Conservation (phyloP, 2,888 invertebrate genomes). For the Ophion costatus region DNA sequence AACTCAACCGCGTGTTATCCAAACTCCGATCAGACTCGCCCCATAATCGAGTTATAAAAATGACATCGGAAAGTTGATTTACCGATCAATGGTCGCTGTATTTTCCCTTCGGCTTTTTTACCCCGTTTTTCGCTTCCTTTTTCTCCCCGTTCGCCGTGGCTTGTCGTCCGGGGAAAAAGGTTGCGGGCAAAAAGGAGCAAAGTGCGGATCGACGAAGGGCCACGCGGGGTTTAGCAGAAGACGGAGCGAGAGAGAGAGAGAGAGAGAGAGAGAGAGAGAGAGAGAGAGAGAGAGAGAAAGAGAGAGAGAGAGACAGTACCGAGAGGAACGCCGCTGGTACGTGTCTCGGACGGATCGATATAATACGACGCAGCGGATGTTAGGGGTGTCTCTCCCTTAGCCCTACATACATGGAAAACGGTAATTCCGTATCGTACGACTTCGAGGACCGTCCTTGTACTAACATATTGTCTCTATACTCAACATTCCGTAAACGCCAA, state of each 20-base stretch:
- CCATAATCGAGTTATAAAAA: background rate
- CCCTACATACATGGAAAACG: background rate
- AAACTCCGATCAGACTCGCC: background rate
- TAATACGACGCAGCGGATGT: constrained; percentile 66
- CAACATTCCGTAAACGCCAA: background rate
- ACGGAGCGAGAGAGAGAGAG: background rate
- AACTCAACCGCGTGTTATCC: background rate
- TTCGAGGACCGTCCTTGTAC: background rate
- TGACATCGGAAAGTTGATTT: background rate
- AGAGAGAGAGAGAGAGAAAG: background rate
- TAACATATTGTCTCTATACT: background rate
- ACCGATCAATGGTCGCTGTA: background rate
- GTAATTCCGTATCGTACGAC: background rate
- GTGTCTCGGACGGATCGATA: constrained; percentile 73
- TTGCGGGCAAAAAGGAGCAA: background rate
- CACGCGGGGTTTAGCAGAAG: background rate
- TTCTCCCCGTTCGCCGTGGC: background rate
- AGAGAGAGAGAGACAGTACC: constrained; percentile 58
- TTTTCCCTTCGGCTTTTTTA: background rate
- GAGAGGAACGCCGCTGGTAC: constrained; percentile 67
- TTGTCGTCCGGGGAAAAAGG: constrained; percentile 11
- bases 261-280: constrained; percentile 24
- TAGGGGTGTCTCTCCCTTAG: constrained; percentile 49
- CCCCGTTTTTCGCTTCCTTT: background rate
- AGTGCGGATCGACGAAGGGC: background rate